phyloP scores from a whole-genome alignment of 2,797 vertebrate genomes.

The Sparidentex hasta region DNA sequence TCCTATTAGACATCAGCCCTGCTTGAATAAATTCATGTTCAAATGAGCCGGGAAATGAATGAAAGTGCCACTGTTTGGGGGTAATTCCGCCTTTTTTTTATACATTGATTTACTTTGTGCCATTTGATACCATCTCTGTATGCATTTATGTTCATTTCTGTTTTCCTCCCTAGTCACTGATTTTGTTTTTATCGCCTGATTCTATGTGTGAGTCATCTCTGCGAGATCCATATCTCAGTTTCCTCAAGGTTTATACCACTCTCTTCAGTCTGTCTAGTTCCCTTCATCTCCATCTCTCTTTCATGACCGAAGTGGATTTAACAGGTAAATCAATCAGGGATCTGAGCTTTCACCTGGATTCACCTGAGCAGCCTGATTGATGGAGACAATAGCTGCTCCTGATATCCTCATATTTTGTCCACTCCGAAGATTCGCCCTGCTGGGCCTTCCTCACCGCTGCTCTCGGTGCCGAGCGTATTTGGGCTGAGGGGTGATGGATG shows the following conservation, averaged over 20 bases:
- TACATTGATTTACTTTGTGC: not conserved
- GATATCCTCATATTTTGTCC: slow-evolving; percentile 76
- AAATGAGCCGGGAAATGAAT: slow-evolving; percentile 21
- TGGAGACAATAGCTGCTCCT: slow-evolving; percentile 66
- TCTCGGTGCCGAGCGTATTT: slow-evolving; percentile 58
- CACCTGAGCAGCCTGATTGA: slow-evolving; percentile 72
- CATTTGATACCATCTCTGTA: not conserved
- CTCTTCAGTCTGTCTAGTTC: slow-evolving; percentile 14
- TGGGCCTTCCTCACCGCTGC: slow-evolving; percentile 42
- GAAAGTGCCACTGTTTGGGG: not conserved
- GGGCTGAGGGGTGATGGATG: slow-evolving; percentile 73
- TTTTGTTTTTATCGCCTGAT: not conserved
- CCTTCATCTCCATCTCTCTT: slow-evolving; percentile 51
- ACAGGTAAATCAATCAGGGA: slow-evolving; percentile 69
- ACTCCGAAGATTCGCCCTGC: slow-evolving; percentile 57
- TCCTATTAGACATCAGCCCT: not conserved
- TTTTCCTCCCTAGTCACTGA: slow-evolving; percentile 1
- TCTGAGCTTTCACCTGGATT: slow-evolving; percentile 69
- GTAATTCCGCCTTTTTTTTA: not conserved
- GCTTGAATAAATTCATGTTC: slow-evolving; percentile 22
- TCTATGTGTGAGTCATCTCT: slow-evolving; percentile 17
- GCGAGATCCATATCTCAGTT: slow-evolving; percentile 19
- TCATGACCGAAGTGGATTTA: slow-evolving; percentile 58
- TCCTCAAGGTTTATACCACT: slow-evolving; percentile 35
- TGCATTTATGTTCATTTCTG: slow-evolving; percentile 1